phyloP scores from a whole-genome alignment of 2,888 invertebrate species.

The Hirtodrosophila histrioides region DNA sequence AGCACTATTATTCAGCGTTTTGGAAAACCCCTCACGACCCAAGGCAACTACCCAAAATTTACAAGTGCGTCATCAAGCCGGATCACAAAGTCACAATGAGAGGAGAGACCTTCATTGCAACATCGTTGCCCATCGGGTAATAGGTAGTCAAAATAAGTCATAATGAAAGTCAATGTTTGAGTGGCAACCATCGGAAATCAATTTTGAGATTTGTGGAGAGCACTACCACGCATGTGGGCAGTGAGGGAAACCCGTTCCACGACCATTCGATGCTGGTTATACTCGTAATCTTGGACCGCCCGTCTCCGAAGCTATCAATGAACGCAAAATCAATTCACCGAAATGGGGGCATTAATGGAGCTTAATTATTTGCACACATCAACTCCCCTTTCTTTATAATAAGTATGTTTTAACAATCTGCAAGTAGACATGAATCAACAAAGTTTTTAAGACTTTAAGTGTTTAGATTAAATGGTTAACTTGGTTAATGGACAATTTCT shows the following conservation, averaged over 20 bases:
- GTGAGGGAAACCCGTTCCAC: slow-evolving; percentile 27
- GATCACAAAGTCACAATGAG: slow-evolving; percentile 7
- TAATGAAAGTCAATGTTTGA: slow-evolving; percentile 58
- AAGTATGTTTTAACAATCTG: not conserved
- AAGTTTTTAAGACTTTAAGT: no score
- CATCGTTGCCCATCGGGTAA: slow-evolving; percentile 45
- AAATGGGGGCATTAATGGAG: slow-evolving; percentile 27
- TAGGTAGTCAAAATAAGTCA: slow-evolving; percentile 52
- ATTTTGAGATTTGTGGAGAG: slow-evolving; percentile 21
- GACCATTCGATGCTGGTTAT: slow-evolving; percentile 10
- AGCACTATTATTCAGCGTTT: slow-evolving; percentile 16
- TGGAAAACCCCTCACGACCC: slow-evolving; percentile 58
- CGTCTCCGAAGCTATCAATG: slow-evolving; percentile 27
- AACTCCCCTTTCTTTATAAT: slow-evolving; percentile 7
- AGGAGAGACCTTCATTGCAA: slow-evolving; percentile 66
- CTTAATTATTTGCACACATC: slow-evolving; percentile 19
- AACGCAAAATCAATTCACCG: slow-evolving; percentile 15
- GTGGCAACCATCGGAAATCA: slow-evolving; percentile 20
- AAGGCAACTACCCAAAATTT: slow-evolving; percentile 11
- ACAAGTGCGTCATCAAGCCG: slow-evolving; percentile 57
- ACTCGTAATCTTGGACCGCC: slow-evolving; percentile 11
- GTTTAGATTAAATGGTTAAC: no score
- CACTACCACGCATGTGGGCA: slow-evolving; percentile 36
- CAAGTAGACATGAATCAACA: not conserved
- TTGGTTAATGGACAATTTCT: no score